A percentile compares a stretch with the other conserved stretches of the same genome.
Evolutionary conservation across 2,113 vertebrate species (phyloP).

Genomic region (Chaenogobius annularis): DNA sequence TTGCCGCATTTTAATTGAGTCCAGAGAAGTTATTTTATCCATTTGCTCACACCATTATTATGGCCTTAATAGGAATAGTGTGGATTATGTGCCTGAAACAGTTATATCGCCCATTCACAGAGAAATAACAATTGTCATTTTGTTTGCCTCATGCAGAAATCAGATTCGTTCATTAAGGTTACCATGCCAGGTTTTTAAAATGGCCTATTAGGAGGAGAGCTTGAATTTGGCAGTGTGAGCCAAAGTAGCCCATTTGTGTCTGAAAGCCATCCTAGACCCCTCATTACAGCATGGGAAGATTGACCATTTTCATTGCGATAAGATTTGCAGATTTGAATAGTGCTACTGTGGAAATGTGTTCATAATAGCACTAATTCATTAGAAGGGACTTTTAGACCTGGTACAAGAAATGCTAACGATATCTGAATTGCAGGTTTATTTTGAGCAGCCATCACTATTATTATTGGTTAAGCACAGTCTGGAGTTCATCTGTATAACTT

Average conservation of each 20-base stretch:
- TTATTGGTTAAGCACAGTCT: constrained; percentile 30
- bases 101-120: constrained; percentile 21
- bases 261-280: constrained; percentile 40
- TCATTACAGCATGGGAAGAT: constrained; percentile 41
- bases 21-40: constrained; percentile 46
- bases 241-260: constrained; percentile 29
- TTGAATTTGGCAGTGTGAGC: constrained; percentile 29
- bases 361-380: constrained; percentile 38
- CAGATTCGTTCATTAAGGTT: constrained; percentile 32
- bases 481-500: constrained; percentile 23
- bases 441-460: constrained; percentile 26
- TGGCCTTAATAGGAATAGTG: constrained; percentile 40
- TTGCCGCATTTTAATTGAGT: constrained; percentile 37
- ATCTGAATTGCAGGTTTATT: constrained; percentile 35
- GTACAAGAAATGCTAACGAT: constrained; percentile 18
- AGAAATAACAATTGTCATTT: constrained; percentile 40
- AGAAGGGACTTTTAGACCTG: constrained; percentile 41
- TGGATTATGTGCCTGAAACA: constrained; percentile 26
- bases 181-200: constrained; percentile 30
- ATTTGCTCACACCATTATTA: constrained; percentile 40
- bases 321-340: constrained; percentile 37
- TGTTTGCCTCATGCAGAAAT: constrained; percentile 32
- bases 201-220: constrained; percentile 31
- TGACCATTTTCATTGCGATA: constrained; percentile 41
- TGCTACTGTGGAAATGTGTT: constrained; percentile 33